phyloP scores from a whole-genome alignment of 1,140 invertebrate species.

The Pseudomyrmex concolor region DNA sequence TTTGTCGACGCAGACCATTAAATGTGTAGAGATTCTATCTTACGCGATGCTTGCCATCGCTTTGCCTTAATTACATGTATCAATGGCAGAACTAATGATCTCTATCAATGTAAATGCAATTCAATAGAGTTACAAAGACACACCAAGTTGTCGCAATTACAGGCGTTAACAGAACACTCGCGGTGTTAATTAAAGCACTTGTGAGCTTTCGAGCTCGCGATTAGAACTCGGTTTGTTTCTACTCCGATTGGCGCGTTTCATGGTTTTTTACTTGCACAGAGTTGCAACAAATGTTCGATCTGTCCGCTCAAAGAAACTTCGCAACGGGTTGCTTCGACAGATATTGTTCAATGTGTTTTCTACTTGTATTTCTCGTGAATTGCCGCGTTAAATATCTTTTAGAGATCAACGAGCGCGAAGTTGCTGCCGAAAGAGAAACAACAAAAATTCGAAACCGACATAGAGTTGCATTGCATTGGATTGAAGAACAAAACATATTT shows the following conservation, averaged over 20 bases:
- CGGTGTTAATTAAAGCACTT: constrained; percentile 42
- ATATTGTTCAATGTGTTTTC: not conserved
- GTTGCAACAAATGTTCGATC: not conserved
- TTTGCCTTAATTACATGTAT: constrained; percentile 49
- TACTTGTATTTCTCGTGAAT: not conserved
- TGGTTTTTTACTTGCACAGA: not conserved
- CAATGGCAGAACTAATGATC: constrained; percentile 52
- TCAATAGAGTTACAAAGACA: constrained; percentile 23
- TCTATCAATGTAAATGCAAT: constrained; percentile 33
- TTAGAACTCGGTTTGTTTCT: constrained; percentile 40
- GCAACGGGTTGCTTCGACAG: not conserved
- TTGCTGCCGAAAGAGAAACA: constrained; percentile 7
- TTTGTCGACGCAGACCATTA: constrained; percentile 68
- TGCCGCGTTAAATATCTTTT: constrained; percentile 13
- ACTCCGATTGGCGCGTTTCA: constrained; percentile 13
- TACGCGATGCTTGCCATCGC: constrained; percentile 29
- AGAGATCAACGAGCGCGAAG: not conserved
- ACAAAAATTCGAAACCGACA: constrained; percentile 57
- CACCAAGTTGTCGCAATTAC: constrained; percentile 43
- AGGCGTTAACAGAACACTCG: constrained; percentile 23
- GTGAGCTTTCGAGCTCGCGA: not conserved
- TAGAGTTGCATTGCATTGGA: constrained; percentile 5
- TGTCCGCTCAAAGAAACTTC: not conserved
- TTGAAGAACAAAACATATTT: not conserved
- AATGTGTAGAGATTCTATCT: constrained; percentile 49